These are phyloP conservation scores for Tetragnatha versicolor DNA, from an alignment of 1,140 invertebrate genomes.

Conservation along the genomic window DNA sequence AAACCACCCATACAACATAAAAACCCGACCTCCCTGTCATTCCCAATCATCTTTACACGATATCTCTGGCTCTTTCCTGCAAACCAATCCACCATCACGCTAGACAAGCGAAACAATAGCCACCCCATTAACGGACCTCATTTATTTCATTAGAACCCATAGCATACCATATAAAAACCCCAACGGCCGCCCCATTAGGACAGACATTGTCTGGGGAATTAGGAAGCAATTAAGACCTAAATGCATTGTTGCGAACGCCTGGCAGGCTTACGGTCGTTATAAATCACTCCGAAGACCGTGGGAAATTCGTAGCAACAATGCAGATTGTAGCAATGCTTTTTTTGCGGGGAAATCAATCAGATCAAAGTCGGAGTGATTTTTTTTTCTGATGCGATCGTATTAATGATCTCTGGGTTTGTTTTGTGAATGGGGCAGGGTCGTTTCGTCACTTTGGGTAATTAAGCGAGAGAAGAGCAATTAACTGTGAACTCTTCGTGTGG, in stretches of 20 bases:
- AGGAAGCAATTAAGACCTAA: constrained; percentile 46
- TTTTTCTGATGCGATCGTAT: no score
- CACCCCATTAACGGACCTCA: constrained; percentile 8
- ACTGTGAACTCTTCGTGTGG: no score
- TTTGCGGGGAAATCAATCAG: no score
- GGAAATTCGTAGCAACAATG: neutral
- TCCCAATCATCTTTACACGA: no score
- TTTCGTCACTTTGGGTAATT: no score
- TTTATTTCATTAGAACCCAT: constrained; percentile 44
- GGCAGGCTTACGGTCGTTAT: neutral
- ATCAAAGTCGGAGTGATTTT: no score
- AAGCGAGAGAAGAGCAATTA: no score
- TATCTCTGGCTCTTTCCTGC: constrained; percentile 1
- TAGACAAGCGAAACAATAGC: neutral
- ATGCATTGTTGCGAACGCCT: constrained; percentile 5
- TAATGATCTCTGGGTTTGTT: no score
- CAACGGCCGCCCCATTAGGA: constrained; percentile 1
- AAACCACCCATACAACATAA: no score
- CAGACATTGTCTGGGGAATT: constrained; percentile 35
- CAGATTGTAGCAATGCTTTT: no score
- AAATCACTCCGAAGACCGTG: constrained; percentile 12
- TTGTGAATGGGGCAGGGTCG: no score
- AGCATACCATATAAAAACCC: neutral
- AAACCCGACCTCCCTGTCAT: no score
- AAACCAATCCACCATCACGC: neutral